These are phyloP conservation scores for Trematomus bernacchii DNA, from an alignment of 2,797 vertebrate species.

Conservation along the genomic window DNA sequence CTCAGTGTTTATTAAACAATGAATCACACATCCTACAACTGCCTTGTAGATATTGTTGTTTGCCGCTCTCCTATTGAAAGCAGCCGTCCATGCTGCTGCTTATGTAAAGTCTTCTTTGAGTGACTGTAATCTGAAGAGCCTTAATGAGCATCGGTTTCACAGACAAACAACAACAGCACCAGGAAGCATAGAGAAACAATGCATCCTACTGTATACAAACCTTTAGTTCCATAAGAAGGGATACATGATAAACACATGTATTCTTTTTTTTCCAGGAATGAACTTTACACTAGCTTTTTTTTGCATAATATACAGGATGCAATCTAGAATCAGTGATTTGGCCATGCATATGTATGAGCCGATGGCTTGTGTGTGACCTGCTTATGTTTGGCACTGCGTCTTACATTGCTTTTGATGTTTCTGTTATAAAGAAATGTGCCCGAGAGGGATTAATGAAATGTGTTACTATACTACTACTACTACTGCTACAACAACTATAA, in stretches of 20 bases:
- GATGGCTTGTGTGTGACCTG: slow-evolving; percentile 57
- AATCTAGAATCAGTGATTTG: slow-evolving; percentile 39
- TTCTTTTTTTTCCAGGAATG: slow-evolving; percentile 18
- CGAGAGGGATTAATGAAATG: slow-evolving; percentile 23
- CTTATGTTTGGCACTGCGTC: slow-evolving; percentile 50
- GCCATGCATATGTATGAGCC: slow-evolving; percentile 54
- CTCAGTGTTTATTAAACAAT: slow-evolving; percentile 64
- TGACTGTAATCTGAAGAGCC: slow-evolving; percentile 10
- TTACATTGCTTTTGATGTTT: slow-evolving; percentile 53
- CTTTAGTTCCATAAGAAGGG: neutral
- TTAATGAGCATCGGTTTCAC: slow-evolving; percentile 27
- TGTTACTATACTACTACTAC: slow-evolving; percentile 2
- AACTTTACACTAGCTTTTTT: slow-evolving; percentile 27
- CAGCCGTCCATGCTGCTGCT: slow-evolving; percentile 27
- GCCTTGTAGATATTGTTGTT: slow-evolving; percentile 28
- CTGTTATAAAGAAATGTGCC: slow-evolving; percentile 28
- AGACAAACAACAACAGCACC: slow-evolving; percentile 29
- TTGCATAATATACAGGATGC: slow-evolving; percentile 12
- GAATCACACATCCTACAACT: slow-evolving; percentile 51
- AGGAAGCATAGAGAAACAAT: slow-evolving; percentile 17
- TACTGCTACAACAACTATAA: neutral
- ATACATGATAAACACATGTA: slow-evolving; percentile 26
- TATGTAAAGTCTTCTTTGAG: slow-evolving; percentile 28
- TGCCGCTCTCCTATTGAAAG: slow-evolving; percentile 36
- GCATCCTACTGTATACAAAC: neutral